Evolutionary conservation across 1,140 invertebrate species (phyloP).

Genomic region (Zaprionus kolodkinae): DNA sequence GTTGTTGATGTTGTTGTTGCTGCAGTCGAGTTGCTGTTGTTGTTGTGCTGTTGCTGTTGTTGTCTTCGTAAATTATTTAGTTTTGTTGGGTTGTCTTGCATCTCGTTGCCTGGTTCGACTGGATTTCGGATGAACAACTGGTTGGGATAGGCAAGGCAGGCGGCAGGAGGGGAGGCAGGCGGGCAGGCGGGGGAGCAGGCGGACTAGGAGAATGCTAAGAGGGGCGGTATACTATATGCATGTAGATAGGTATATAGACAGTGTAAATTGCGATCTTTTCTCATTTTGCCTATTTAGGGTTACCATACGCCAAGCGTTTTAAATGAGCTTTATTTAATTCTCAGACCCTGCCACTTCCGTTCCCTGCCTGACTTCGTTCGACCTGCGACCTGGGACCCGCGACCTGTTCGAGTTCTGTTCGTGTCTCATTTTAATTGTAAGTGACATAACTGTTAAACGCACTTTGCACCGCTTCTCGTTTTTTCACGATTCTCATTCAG

Average conservation of each 20-base stretch:
- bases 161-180: no score
- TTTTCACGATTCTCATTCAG: slow-evolving; percentile 15
- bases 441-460: slow-evolving; percentile 77
- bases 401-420: slow-evolving; percentile 38
- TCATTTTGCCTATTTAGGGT: slow-evolving; percentile 63
- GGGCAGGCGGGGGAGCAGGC: no score
- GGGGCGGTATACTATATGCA: neutral
- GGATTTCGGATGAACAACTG: slow-evolving; percentile 70
- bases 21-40: slow-evolving; percentile 16
- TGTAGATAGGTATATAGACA: no score
- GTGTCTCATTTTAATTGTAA: slow-evolving; percentile 46
- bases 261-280: slow-evolving; percentile 73
- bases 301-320: neutral
- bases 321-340: slow-evolving; percentile 15
- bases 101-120: slow-evolving; percentile 67
- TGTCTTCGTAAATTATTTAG: slow-evolving; percentile 37
- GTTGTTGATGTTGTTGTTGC: slow-evolving; percentile 48
- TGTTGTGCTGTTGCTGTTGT: slow-evolving; percentile 26
- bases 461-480: slow-evolving; percentile 55
- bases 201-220: neutral
- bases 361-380: slow-evolving; percentile 43
- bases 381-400: neutral
- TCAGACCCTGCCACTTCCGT: slow-evolving; percentile 52
- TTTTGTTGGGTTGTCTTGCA: slow-evolving; percentile 65
- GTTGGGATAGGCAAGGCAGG: slow-evolving; percentile 14